These are phyloP conservation scores for Gopherus flavomarginatus DNA, from an alignment of 2,113 vertebrate genomes.

Conservation along the genomic window DNA sequence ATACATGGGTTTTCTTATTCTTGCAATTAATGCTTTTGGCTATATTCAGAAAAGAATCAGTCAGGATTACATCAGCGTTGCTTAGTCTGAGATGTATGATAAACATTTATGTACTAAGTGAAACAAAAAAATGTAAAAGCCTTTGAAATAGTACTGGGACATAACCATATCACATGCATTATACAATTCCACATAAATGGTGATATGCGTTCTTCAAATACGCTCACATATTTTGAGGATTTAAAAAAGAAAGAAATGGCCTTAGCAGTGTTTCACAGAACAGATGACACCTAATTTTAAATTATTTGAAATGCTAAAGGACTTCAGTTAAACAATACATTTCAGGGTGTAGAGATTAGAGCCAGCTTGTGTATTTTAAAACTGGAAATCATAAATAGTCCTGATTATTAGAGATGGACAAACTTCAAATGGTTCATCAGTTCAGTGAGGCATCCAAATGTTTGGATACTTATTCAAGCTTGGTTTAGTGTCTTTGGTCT, in stretches of 20 bases:
- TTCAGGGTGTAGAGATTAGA: background rate
- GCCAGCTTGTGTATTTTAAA: background rate
- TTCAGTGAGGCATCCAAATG: background rate
- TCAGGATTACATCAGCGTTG: background rate
- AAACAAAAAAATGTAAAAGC: fast-evolving
- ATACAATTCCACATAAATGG: background rate
- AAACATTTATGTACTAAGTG: fast-evolving
- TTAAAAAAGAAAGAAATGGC: background rate
- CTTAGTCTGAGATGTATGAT: background rate
- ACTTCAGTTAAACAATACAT: background rate
- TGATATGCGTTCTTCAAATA: background rate
- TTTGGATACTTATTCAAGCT: background rate
- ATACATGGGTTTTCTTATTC: background rate
- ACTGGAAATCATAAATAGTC: background rate
- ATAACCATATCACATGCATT: background rate
- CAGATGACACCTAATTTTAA: background rate
- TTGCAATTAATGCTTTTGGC: background rate
- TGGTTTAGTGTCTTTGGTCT: background rate
- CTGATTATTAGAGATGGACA: background rate
- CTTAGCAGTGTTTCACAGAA: background rate
- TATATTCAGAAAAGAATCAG: background rate
- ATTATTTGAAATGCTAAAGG: background rate
- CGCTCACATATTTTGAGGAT: background rate
- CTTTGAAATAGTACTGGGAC: background rate
- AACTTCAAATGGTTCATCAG: fast-evolving